Percentiles rank a stretch among this genome's conserved stretches.
These are phyloP conservation scores for Paedocypris micromegethes DNA, from an alignment of 2,797 vertebrate species.

Conservation along the genomic window DNA sequence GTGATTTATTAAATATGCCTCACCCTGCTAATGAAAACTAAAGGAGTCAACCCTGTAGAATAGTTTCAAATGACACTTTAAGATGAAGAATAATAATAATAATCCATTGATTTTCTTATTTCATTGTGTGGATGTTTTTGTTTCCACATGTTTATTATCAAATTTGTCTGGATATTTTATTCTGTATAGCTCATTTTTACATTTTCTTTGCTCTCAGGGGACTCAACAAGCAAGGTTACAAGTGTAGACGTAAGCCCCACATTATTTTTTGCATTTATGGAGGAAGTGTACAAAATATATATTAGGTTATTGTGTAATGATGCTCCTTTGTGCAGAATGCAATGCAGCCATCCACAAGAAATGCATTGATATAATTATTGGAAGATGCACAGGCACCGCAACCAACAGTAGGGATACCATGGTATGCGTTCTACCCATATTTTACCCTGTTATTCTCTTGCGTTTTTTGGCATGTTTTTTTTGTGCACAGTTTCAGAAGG, in stretches of 20 bases:
- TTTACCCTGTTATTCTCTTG: neutral
- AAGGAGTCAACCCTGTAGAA: too few relatives aligned
- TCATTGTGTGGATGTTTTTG: neutral
- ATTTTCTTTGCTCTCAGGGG: constrained; percentile 59
- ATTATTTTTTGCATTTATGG: neutral
- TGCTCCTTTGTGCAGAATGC: constrained; percentile 74
- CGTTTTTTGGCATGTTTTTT: neutral
- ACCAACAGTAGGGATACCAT: constrained; percentile 91
- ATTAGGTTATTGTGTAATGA: too few relatives aligned
- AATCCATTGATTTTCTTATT: too few relatives aligned
- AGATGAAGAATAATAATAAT: too few relatives aligned
- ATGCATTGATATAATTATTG: constrained; percentile 99
- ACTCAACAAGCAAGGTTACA: constrained; percentile 79
- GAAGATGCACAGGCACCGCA: constrained; percentile 94
- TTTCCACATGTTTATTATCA: neutral
- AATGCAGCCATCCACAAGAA: constrained; percentile 99
- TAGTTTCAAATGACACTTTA: too few relatives aligned
- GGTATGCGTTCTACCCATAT: constrained; percentile 56
- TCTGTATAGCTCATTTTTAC: neutral
- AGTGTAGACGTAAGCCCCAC: constrained; percentile 72
- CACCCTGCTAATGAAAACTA: too few relatives aligned
- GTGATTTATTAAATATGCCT: too few relatives aligned
- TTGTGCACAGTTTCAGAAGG: constrained; percentile 88
- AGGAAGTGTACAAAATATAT: neutral
- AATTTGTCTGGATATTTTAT: neutral